Evolutionary conservation across 1,140 invertebrate genomes (phyloP), one percentile per base, ranked within the genome.

Genomic region (Drosophila kikkawai): DNA sequence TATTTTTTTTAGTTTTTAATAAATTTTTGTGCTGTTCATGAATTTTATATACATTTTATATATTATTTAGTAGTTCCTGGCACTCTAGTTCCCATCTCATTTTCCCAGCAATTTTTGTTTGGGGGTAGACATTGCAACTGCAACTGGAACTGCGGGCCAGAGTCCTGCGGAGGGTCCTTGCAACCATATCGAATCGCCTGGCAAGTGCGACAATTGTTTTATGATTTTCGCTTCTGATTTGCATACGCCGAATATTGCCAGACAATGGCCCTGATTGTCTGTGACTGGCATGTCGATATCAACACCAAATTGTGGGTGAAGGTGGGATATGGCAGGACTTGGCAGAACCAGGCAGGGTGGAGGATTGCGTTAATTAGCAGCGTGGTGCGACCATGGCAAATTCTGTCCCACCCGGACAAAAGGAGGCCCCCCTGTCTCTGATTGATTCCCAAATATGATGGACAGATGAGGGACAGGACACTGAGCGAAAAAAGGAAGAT

Each of bases 121-220:
- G 26, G 34, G 32, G 51, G 34, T 55, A 7, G 7, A 11, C 26
- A 48, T 45, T 26, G 45, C 45, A 39, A 67, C 13, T 29, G 58
- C 26, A 63, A 36, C 42, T 19, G 17, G 9, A 51, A 68, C 22
- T 67, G 63, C 29, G 63, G 61, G 60, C 61, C 39, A 26, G 17
- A n/a, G 60, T 50, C 59, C 36, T 36, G 42, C 45, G 17, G 42
- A 34, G 64, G 42, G 59, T 68, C 66, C 47, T 69, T 53, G 17
- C 29, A 36, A 17, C 63, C 63, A 37, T 2, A 68, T 13, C 66
- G 47, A 69, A 69, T 68, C 45, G 66, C 47, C 32, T 29, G 66
- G 66, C 66, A 69, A 69, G 66, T 69, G 63, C 36, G 47, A 51
- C 66, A 69, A 69, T 69, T 69, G 66, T 69, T 69, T 69, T 69